Evolutionary conservation across 2,113 vertebrate genomes (phyloP).

Genomic region (Eidolon helvum): DNA sequence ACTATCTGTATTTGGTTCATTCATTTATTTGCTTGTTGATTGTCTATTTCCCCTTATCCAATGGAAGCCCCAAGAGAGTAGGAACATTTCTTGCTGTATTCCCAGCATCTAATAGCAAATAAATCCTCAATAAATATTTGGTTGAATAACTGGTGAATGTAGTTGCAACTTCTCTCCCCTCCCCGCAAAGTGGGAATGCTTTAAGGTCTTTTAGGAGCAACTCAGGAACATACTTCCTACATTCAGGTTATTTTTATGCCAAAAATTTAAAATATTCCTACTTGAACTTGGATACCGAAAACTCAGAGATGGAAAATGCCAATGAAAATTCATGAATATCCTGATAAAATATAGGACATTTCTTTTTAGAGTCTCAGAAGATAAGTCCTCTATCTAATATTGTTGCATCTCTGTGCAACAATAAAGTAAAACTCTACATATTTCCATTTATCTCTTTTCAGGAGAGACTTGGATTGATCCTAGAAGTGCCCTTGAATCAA

Average conservation of each 20-base stretch:
- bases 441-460: neutral
- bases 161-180: neutral
- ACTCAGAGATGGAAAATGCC: neutral
- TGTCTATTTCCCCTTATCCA: neutral
- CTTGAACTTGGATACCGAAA: neutral
- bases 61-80: neutral
- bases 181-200: neutral
- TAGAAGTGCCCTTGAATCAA: neutral
- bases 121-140: neutral
- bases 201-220: neutral
- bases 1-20: neutral
- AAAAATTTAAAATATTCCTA: neutral
- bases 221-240: neutral
- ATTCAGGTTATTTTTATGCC: neutral
- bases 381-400: neutral
- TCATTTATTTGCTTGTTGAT: constrained; percentile 23
- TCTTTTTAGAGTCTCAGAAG: neutral
- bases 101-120: neutral
- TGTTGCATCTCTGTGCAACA: neutral
- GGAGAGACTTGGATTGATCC: neutral
- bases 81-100: neutral
- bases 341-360: neutral
- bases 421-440: neutral
- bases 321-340: neutral
- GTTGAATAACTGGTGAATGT: neutral